These are phyloP conservation scores for Ellobius talpinus DNA, from an alignment of 2,113 vertebrate species.

Conservation along the genomic window DNA sequence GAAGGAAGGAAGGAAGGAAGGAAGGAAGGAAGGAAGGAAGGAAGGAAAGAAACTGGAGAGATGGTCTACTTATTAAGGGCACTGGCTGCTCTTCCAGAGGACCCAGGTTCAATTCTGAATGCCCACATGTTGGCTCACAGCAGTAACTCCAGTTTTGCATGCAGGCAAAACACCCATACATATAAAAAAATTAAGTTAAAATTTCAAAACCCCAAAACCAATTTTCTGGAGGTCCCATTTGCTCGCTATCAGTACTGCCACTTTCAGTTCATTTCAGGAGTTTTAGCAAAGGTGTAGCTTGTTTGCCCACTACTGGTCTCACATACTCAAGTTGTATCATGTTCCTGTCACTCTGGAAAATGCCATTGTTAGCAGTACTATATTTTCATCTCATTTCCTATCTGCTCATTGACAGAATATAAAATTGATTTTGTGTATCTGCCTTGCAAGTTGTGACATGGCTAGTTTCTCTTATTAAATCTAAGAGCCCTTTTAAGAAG, in stretches of 20 bases:
- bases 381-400: constrained; percentile 41
- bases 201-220: neutral
- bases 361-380: neutral
- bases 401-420: neutral
- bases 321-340: neutral
- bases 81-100: neutral
- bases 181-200: neutral
- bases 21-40: too few relatives aligned
- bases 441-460: neutral
- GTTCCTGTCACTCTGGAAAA: neutral
- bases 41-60: neutral
- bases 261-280: neutral
- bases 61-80: neutral
- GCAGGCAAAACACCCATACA: neutral
- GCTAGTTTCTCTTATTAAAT: constrained; percentile 7
- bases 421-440: constrained; percentile 25
- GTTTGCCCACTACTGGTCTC: neutral
- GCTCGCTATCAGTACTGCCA: neutral
- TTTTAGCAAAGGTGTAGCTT: constrained; percentile 2
- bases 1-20: too few relatives aligned
- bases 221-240: neutral
- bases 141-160: neutral
- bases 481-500: constrained; percentile 15
- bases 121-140: neutral
- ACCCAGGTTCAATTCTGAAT: neutral